Base-by-base conservation (phyloP, 1,140 invertebrate species). In the Cyclina sinensis region DNA sequence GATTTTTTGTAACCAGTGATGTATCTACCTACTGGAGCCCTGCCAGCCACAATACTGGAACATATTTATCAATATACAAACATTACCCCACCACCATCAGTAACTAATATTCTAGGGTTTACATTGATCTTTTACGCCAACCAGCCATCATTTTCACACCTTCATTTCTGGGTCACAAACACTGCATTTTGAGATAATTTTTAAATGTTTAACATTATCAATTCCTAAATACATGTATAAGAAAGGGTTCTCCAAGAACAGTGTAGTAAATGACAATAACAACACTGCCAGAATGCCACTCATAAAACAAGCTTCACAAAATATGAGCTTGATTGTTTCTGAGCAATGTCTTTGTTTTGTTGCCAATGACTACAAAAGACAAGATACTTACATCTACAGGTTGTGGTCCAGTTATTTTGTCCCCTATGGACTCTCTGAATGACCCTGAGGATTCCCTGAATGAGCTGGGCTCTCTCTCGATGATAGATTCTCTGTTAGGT, bases 401-500 rank as follows among this genome's bases (percentile, higher is more conserved):
- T 91, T 98, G 97, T 3, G 98, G 98, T 27, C 97, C 98, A 21
- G 98, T 99, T 90, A 99, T 98, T 51, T 97, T 96, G 74, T 95
- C 48, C 94, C 96, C 7, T 94, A 68, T 32, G 35, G 89, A 91
- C 65, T 91, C 84, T 24, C 88, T 76, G 27, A 82, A 89, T 37
- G 48, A 76, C n/a, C 82, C 82, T 24, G 51, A 85, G 57, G 43
- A 83, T 39, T 43, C 70, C 16, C 35, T 39, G 78, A n/a, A 54
- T 87, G 83, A 57, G 12, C 57, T 48, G 16, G 27, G 95, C 39
- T 95, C 91, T 9, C 51, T 18, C 32, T 74, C 82, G 18, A 51
- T 70, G 9, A 48, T n/a, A 12, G 84, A 62, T 5, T 84, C 73
- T 32, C 84, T 39, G 57, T 78, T 79, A 14, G 73, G 21, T 39